phyloP scores from a whole-genome alignment of 2,888 invertebrate species.

The Cerastoderma edule region DNA sequence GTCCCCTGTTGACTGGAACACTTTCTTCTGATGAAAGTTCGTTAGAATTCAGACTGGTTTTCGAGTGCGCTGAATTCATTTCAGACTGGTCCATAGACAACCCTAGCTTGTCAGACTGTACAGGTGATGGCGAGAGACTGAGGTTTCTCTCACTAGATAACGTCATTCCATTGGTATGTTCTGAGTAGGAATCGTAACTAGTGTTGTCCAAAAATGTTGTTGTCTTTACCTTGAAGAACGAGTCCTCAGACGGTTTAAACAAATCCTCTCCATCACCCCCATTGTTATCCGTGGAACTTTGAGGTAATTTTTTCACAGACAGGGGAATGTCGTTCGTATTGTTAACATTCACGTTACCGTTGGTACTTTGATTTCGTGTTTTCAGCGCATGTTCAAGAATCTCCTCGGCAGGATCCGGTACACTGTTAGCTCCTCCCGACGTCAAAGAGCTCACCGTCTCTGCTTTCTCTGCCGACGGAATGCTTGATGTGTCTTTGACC shows the following conservation, averaged over 20 bases:
- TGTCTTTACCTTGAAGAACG: conserved; percentile 44
- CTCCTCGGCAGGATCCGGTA: conserved; percentile 44
- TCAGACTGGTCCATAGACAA: conserved; percentile 33
- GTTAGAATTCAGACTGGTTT: conserved; percentile 45
- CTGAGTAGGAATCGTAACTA: conserved; percentile 50
- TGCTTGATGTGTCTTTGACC: conserved; percentile 45
- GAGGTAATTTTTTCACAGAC: conserved; percentile 26
- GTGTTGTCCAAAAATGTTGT: conserved; percentile 39
- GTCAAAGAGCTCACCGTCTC: conserved; percentile 65
- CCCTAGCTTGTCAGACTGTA: conserved; percentile 34
- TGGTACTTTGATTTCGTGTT: background rate
- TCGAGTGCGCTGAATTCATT: conserved; percentile 18
- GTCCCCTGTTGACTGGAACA: too few species aligned
- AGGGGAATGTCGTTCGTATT: conserved; percentile 34
- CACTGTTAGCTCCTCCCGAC: conserved; percentile 59
- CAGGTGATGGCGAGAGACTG: conserved; percentile 52
- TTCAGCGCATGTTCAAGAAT: conserved; percentile 43
- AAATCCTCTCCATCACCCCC: conserved; percentile 61
- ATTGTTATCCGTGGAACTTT: conserved; percentile 7
- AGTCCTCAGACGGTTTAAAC: conserved; percentile 64
- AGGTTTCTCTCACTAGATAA: conserved; percentile 38
- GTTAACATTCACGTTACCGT: conserved; percentile 18
- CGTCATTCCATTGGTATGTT: conserved; percentile 48
- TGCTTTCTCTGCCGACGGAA: conserved; percentile 50
- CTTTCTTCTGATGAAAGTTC: conserved; percentile 27